phyloP scores from a whole-genome alignment of 2,888 invertebrate genomes.

The Mythimna lalbum region DNA sequence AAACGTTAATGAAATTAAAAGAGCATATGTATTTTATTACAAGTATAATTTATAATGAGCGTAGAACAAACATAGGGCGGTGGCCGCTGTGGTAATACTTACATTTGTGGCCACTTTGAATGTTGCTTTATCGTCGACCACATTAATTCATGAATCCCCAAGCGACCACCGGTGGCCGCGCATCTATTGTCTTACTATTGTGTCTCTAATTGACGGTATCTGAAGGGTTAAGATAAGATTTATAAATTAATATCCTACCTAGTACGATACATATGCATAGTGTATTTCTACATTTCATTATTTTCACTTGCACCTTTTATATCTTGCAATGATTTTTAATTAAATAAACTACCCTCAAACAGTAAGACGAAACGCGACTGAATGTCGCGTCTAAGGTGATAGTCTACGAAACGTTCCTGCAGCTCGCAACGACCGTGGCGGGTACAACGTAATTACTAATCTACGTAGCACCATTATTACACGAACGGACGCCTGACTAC shows the following conservation, averaged over 20 bases:
- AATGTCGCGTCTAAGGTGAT: no score
- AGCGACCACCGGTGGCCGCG: no score
- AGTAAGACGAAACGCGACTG: slow-evolving; percentile 5
- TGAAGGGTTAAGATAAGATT: no score
- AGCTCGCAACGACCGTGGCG: slow-evolving; percentile 6
- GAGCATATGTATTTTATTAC: not conserved
- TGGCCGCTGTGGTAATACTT: no score
- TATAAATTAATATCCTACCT: no score
- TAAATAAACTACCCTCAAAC: not conserved
- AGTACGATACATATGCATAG: no score
- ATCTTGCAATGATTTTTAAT: slow-evolving; percentile 4
- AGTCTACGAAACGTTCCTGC: slow-evolving; percentile 20
- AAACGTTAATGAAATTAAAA: slow-evolving; percentile 1
- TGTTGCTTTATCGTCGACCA: not conserved
- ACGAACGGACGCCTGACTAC: slow-evolving; percentile 19
- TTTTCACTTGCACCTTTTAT: not conserved
- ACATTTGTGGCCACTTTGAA: not conserved
- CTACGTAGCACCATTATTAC: slow-evolving; percentile 30
- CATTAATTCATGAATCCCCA: no score
- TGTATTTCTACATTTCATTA: not conserved
- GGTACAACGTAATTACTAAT: slow-evolving; percentile 44
- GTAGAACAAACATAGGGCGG: not conserved
- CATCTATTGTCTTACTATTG: no score
- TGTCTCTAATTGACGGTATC: no score
- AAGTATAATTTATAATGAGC: not conserved